Base-by-base conservation (phyloP, 2,797 vertebrate species). In the Chanos chanos region DNA sequence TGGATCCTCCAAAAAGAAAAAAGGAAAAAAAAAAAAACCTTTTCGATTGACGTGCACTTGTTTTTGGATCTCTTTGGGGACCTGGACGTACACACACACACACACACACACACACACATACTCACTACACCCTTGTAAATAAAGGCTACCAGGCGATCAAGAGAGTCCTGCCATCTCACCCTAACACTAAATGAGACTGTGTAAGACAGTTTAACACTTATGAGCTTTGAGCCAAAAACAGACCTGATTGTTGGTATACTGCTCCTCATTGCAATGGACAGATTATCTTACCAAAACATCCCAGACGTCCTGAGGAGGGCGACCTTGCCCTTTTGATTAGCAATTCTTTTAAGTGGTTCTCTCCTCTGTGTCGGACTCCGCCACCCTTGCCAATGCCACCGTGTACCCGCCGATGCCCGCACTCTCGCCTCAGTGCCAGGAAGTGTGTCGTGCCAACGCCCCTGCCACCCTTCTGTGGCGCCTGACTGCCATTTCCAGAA, bases 211-310 rank as follows among this genome's bases (percentile, higher is more conserved):
- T n/a, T n/a, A n/a, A n/a, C n/a, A n/a, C n/a, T n/a, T 58, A 64
- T 50, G 73, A 77, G 80, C 86, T 85, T 71, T 16, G 36, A 85
- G 82, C 89, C 86, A 90, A 89, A 90, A 81, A 82, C 21, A 28
- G 56, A 49, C 50, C 13, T 55, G 16, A 60, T 28, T 34, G 49
- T 54, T 18, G 39, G 16, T 41, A 19, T 41, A 21, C 4, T 19
- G 18, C 39, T 10, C 8, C 6, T 4, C 8, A 21, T 8, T 10
- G 16, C 39, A 41, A 41, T 18, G 8, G 39, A 33, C 40, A 12
- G 10, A 16, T 44, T 44, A 13, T 10, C 41, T 30, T 19, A 24
- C 27, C 37, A 28, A 30, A 7, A 31, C 39, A 27, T 10, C 10
- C 3, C 22, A 28, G 28, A 51, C 7, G 7, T 12, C 10, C 18